These are phyloP conservation scores for Penaeus japonicus DNA, from an alignment of 1,140 invertebrate species.

Conservation along the genomic window DNA sequence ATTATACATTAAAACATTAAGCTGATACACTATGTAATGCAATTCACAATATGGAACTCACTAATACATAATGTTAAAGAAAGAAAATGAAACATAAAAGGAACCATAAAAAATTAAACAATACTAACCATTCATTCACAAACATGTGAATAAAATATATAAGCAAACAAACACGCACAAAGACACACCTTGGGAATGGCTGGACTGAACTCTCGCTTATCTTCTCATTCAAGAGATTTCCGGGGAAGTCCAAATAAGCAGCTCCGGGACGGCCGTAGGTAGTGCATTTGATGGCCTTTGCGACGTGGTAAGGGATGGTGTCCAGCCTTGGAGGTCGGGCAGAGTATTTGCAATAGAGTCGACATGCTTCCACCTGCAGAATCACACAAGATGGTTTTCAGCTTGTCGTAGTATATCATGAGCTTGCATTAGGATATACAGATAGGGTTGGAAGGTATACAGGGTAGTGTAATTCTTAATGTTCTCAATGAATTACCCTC, in stretches of 20 bases:
- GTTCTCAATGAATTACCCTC: no score
- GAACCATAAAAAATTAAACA: not conserved
- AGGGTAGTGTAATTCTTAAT: no score
- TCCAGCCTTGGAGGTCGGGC: slow-evolving; percentile 82
- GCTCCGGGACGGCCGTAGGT: slow-evolving; percentile 89
- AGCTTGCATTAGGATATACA: no score
- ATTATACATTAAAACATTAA: no score
- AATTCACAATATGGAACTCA: no score
- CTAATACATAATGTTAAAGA: no score
- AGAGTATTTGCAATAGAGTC: slow-evolving; percentile 89
- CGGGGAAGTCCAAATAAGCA: slow-evolving; percentile 89
- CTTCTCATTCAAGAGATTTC: slow-evolving; percentile 75
- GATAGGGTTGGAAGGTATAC: no score
- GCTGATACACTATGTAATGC: no score
- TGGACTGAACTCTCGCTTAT: slow-evolving; percentile 65
- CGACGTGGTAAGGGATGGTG: slow-evolving; percentile 88
- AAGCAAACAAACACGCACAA: not conserved
- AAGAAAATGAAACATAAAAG: no score
- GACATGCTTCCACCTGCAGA: slow-evolving; percentile 77
- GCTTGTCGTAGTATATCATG: no score
- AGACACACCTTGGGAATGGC: slow-evolving; percentile 62
- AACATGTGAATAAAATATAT: not conserved
- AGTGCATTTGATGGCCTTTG: slow-evolving; percentile 86
- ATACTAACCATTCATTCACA: not conserved
- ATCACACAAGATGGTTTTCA: no score